phyloP scores from a whole-genome alignment of 2,888 invertebrate species.

The Dasypogon diadema region DNA sequence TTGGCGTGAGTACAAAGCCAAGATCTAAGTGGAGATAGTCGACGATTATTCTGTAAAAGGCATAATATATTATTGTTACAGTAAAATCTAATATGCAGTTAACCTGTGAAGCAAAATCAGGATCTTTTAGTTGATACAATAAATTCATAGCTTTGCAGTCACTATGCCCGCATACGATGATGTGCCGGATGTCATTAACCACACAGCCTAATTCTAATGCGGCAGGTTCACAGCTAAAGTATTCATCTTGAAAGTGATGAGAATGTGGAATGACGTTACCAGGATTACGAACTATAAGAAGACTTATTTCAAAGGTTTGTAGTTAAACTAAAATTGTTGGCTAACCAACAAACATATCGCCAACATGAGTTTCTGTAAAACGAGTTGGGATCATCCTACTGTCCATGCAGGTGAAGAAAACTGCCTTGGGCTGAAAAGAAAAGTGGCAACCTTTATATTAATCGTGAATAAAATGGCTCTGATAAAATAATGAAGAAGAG shows the following conservation, averaged over 20 bases:
- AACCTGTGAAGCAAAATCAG: constrained; percentile 79
- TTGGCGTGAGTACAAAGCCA: constrained; percentile 92
- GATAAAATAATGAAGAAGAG: no score
- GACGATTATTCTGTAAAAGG: constrained; percentile 74
- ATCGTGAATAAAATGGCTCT: no score
- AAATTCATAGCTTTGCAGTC: constrained; percentile 99
- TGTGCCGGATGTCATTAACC: constrained; percentile 89
- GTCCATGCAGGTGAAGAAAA: constrained; percentile 99
- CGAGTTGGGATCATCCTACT: constrained; percentile 96
- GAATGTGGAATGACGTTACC: constrained; percentile 96
- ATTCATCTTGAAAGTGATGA: constrained; percentile 86
- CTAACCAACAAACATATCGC: constrained; percentile 97
- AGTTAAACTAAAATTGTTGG: constrained; percentile 53
- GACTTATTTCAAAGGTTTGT: not conserved
- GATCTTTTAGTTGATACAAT: constrained; percentile 83
- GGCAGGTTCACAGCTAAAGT: constrained; percentile 94
- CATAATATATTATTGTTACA: no score
- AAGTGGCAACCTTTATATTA: no score
- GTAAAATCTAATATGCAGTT: no score
- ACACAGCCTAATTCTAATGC: constrained; percentile 95
- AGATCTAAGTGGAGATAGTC: constrained; percentile 87
- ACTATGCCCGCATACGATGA: constrained; percentile 97
- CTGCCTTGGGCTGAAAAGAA: constrained; percentile 97
- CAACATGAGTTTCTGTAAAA: constrained; percentile 94
- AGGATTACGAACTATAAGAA: constrained; percentile 86